phyloP scores from a whole-genome alignment of 2,113 vertebrate genomes.

The Oncorhynchus mykiss region DNA sequence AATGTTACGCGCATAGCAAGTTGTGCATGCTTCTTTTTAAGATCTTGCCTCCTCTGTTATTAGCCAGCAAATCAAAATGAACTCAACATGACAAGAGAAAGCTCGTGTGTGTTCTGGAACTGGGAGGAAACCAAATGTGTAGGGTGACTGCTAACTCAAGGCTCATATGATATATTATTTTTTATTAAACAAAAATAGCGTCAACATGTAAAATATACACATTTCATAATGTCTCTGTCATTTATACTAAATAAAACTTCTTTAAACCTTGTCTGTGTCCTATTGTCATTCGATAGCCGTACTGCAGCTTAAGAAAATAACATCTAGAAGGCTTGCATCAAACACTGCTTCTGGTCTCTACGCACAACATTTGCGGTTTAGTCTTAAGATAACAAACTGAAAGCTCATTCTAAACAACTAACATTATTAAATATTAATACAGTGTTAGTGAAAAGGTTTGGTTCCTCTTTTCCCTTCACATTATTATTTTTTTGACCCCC shows the following conservation, averaged over 20 bases:
- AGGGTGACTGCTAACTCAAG: constrained; percentile 90
- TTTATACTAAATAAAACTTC: constrained; percentile 92
- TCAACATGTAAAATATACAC: constrained; percentile 94
- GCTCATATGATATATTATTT: constrained; percentile 88
- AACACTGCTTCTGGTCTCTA: constrained; percentile 85
- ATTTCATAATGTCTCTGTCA: constrained; percentile 82
- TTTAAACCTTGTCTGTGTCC: constrained; percentile 79
- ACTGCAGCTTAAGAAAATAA: constrained; percentile 85
- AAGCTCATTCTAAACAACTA: constrained; percentile 86
- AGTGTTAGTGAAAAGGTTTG: constrained; percentile 79
- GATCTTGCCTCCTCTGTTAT: constrained; percentile 86
- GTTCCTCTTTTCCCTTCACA: constrained; percentile 60
- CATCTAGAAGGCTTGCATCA: constrained; percentile 79
- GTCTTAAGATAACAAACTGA: constrained; percentile 90
- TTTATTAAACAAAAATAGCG: constrained; percentile 89
- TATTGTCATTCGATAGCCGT: constrained; percentile 85
- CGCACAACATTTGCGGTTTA: constrained; percentile 81
- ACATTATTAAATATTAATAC: constrained; percentile 83
- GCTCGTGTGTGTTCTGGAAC: constrained; percentile 43
- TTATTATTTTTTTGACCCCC: constrained; percentile 34
- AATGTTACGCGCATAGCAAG: constrained; percentile 92
- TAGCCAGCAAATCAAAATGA: constrained; percentile 65
- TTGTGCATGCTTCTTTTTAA: constrained; percentile 93
- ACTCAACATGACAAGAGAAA: constrained; percentile 69
- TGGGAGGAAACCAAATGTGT: constrained; percentile 86